Base-by-base conservation (phyloP, 2,888 invertebrate species). In the Emmelina monodactyla region DNA sequence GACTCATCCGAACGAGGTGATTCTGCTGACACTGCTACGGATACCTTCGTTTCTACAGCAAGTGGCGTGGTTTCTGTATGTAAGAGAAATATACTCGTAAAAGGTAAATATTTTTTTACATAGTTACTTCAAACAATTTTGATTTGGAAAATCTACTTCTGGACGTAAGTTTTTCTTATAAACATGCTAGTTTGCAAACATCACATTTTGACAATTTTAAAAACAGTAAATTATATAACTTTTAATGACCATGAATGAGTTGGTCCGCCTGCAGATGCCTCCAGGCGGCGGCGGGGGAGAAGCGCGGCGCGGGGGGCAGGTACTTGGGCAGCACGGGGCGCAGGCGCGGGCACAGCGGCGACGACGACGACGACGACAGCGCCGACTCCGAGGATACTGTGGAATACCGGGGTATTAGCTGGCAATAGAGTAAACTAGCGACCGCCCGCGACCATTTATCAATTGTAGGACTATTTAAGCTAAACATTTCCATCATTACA, bases 221-320 rank as follows among this genome's bases (percentile, higher is more conserved):
- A n/a, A n/a, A n/a, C n/a, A n/a, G n/a, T n/a, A n/a, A n/a, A n/a
- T n/a, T n/a, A n/a, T n/a, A n/a, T n/a, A n/a, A n/a, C n/a, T n/a
- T n/a, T n/a, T n/a, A n/a, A n/a, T n/a, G n/a, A n/a, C n/a, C n/a
- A n/a, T n/a, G n/a, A n/a, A n/a, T n/a, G n/a, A n/a, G n/a, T n/a
- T n/a, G n/a, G n/a, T n/a, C n/a, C n/a, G n/a, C n/a, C n/a, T n/a
- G n/a, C 3, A 91, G 78, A 32, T 89, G 85, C 41, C 88, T 83
- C 93, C 93, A 93, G 0, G 92, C 92, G 0, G 90, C 87, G 0
- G 88, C 86, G 0, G 93, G 92, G 1, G 91, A 92, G 69, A 93
- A 93, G 37, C 89, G 72, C 0, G 92, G 90, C 34, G 90, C 85
- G 43, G 88, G 86, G 16, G 88, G 79, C 51, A 88, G 88, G 44